Base-by-base conservation (phyloP, 2,888 invertebrate species). In the Orchestes rusci region DNA sequence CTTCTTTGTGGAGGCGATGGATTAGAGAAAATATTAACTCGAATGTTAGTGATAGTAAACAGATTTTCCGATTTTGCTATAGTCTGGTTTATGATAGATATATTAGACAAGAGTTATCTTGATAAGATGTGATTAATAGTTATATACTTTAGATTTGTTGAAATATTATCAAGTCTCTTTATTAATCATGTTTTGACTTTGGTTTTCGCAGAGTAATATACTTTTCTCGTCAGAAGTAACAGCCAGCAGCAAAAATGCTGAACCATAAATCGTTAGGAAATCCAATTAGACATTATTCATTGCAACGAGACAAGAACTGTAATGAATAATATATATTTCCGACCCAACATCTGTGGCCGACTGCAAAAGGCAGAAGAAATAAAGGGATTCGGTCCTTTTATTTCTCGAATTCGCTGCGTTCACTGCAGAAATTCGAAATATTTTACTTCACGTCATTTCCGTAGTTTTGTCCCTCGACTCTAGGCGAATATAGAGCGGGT, bases 251-350 rank as follows among this genome's bases (percentile, higher is more conserved):
- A n/a, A 51, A 51, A 51, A 51, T 49, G 46, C 33, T 35, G 49
- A n/a, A n/a, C 51, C 51, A 51, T 51, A 51, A 51, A 51, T 51
- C 51, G 49, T 51, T 43, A 49, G 44, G 32, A 51, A 51, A 51
- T 49, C 51, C 51, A 51, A 51, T 51, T 51, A 51, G 51, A 49
- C 51, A 51, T 51, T 51, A 51, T 51, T 51, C 51, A 51, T 49
- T 51, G 51, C 49, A 51, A 48, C 51, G 43, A 45, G 51, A 52
- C 50, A 50, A 53, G 49, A 47, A 45, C 51, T 49, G 54, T 57
- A 57, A 59, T 61, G 58, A 59, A 61, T 59, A 60, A 60, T 59
- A 59, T 59, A 57, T 51, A 61, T 60, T 58, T 60, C 53, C 59
- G 54, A 57, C 60, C 53, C 57, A 56, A 59, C 61, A 61, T 61